Base-by-base conservation (phyloP, 2,113 vertebrate genomes). In the Zingel zingel region DNA sequence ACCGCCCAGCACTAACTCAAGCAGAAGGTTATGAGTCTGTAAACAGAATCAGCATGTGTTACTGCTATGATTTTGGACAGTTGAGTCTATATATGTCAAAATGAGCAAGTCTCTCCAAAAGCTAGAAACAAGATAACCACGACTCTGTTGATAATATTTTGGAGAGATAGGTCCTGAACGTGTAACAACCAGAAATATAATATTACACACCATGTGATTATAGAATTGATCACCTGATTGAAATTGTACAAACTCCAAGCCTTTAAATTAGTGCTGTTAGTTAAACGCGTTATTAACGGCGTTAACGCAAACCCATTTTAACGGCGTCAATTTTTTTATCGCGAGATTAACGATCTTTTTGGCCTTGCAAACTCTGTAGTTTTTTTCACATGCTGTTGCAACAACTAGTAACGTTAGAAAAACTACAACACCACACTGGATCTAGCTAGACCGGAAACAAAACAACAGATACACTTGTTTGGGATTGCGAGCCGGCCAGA, bases 131-230 rank as follows among this genome's bases (percentile, higher is more conserved):
- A 68, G 63, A 84, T 79, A 59, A 50, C 48, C 27, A 48, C 30
- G 25, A 79, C 71, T 68, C 71, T 68, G n/a, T 64, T 77, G 54
- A 70, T 33, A 47, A 63, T 57, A 25, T 58, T 59, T 70, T 78
- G 45, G 48, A 77, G 45, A 67, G 50, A 63, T 23, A 19, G 27
- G 15, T 39, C 47, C 23, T 66, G 15, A 82, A 56, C 61, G 15
- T 6, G 27, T 63, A 72, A 74, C 45, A 71, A 70, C 70, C 23
- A 30, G 74, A 25, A 75, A 77, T 72, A 68, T 73, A 25, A 81
- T 69, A 78, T 69, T 79, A 64, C 70, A 58, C 56, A 51, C 63
- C 36, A 65, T 71, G 61, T 72, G 50, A 82, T 87, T 48, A 68
- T 25, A 54, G 45, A 77, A 27, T 19, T 77, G 61, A 83, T 33